phyloP scores from a whole-genome alignment of 2,113 vertebrate species.

The Chlamydotis undulata region DNA sequence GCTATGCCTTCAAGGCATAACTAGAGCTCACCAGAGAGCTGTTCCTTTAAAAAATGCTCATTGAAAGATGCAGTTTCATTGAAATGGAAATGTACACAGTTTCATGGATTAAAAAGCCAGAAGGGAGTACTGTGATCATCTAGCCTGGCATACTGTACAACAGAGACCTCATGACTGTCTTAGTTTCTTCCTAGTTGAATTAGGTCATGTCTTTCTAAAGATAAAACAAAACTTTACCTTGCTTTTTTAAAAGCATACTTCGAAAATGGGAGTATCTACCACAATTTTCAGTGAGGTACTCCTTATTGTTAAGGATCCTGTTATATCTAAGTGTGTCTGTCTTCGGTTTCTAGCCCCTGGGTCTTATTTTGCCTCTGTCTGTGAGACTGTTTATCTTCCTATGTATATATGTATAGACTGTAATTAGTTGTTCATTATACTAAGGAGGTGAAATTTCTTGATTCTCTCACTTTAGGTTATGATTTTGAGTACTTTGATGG shows the following conservation, averaged over 20 bases:
- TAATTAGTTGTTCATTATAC: neutral
- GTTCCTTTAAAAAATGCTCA: constrained; percentile 61
- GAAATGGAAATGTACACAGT: constrained; percentile 68
- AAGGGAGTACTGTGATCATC: constrained; percentile 66
- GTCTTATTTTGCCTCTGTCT: constrained; percentile 6
- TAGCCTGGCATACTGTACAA: constrained; percentile 54
- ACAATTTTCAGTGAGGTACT: constrained; percentile 6
- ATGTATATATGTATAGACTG: constrained; percentile 14
- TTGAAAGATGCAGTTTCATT: constrained; percentile 63
- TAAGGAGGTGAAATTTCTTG: neutral
- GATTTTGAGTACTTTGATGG: neutral
- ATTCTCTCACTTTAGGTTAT: neutral
- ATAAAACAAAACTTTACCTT: constrained; percentile 25
- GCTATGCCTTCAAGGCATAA: constrained; percentile 66
- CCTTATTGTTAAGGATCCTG: constrained; percentile 13
- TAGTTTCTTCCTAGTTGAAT: constrained; percentile 54
- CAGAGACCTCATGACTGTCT: constrained; percentile 55
- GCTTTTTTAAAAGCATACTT: constrained; percentile 26
- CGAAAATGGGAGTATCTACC: constrained; percentile 4
- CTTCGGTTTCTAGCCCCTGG: neutral
- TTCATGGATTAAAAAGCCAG: constrained; percentile 66
- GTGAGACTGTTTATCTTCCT: neutral
- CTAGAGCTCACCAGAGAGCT: constrained; percentile 48
- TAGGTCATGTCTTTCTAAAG: constrained; percentile 54
- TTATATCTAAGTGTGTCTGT: constrained; percentile 27